Evolutionary conservation across 2,113 vertebrate genomes (phyloP).

Genomic region (Leucopsar rothschildi): DNA sequence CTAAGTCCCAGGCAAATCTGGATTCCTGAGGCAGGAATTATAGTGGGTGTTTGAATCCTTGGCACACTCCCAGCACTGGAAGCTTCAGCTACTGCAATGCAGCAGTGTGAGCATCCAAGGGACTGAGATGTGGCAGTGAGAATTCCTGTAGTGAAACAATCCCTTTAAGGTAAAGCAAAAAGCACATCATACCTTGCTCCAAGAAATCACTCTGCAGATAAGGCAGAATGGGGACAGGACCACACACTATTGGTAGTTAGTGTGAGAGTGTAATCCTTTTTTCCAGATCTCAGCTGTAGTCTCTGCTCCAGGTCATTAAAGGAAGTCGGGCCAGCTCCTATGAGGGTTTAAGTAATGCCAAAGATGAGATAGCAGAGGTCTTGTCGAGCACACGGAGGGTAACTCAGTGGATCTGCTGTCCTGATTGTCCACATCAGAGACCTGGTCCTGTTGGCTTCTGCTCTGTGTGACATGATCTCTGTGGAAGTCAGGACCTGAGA

Average conservation of each 20-base stretch:
- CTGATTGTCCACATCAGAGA: background rate
- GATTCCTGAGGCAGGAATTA: slow-evolving; percentile 18
- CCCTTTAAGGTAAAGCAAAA: background rate
- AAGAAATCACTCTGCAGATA: background rate
- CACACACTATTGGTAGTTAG: accelerated
- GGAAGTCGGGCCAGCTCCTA: accelerated
- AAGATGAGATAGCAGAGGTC: background rate
- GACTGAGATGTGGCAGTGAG: background rate
- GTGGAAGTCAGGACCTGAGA: background rate
- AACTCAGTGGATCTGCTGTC: background rate
- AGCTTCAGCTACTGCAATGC: background rate
- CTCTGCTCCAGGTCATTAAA: background rate
- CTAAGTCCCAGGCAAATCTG: background rate
- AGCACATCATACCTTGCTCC: background rate
- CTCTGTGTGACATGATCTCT: background rate
- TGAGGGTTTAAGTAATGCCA: background rate
- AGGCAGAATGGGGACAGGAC: background rate
- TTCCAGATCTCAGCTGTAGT: background rate
- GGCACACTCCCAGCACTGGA: background rate
- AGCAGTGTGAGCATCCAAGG: background rate
- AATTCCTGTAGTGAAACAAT: background rate
- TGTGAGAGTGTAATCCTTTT: background rate
- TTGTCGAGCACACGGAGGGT: background rate
- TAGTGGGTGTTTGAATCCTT: background rate
- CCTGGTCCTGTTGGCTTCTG: background rate